Evolutionary conservation across 2,797 vertebrate genomes (phyloP).

Genomic region (Hyperoplus immaculatus): DNA sequence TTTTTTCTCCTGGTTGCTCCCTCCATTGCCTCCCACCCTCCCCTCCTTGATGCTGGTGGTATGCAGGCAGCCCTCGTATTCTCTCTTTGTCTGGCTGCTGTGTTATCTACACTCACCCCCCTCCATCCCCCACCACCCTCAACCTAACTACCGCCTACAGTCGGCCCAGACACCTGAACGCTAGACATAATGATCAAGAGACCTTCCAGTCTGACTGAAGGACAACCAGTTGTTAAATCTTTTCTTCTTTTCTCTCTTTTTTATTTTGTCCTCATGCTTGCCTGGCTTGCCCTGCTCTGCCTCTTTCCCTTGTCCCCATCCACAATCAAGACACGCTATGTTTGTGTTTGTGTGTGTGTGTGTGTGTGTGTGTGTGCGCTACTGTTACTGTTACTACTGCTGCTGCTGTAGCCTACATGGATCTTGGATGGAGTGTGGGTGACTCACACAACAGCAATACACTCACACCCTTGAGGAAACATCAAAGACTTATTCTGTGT

Average conservation of each 20-base stretch:
- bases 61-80: constrained; percentile 81
- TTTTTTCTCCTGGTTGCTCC: constrained; percentile 61
- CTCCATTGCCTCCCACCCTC: constrained; percentile 66
- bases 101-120: constrained; percentile 87
- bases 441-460: constrained; percentile 77
- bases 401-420: constrained; percentile 57
- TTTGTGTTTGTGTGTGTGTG: constrained; percentile 47
- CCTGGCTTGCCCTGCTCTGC: constrained; percentile 57
- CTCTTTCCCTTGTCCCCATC: constrained; percentile 53
- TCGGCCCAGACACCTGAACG: constrained; percentile 95
- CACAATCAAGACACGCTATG: constrained; percentile 85
- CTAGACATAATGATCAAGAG: constrained; percentile 96
- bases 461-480: constrained; percentile 68
- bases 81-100: constrained; percentile 93
- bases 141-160: constrained; percentile 87
- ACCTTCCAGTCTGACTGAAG: constrained; percentile 91
- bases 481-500: constrained; percentile 85
- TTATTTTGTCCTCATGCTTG: constrained; percentile 26
- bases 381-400: constrained; percentile 49
- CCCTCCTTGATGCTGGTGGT: constrained; percentile 80
- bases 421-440: constrained; percentile 71
- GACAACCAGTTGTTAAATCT: constrained; percentile 85
- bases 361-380: constrained; percentile 27
- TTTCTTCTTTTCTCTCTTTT: constrained; percentile 48
- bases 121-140: constrained; percentile 76